phyloP scores from a whole-genome alignment of 2,888 invertebrate species.

The Nomada fabriciana region DNA sequence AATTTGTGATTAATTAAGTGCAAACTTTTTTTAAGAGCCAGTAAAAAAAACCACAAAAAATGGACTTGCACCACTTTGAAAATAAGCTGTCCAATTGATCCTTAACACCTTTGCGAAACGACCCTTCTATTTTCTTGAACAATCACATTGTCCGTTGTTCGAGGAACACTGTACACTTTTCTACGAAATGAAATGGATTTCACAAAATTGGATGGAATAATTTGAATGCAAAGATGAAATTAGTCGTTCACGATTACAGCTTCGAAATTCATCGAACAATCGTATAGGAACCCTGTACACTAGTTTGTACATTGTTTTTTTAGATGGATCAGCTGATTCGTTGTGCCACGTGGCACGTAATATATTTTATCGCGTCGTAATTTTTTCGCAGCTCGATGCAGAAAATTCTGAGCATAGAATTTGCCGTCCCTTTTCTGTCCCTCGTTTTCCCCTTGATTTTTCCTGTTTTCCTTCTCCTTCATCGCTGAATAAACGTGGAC shows the following conservation, averaged over 20 bases:
- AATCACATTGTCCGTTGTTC: too few species aligned
- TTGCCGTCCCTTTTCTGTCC: background rate
- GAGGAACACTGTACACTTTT: too few species aligned
- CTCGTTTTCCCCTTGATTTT: background rate
- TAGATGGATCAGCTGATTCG: constrained; percentile 55
- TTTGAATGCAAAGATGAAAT: too few species aligned
- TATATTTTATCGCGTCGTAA: constrained; percentile 31
- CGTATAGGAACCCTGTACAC: background rate
- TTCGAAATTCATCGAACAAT: too few species aligned
- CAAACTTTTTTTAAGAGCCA: too few species aligned
- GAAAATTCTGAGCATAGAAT: constrained; percentile 13
- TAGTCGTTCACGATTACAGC: too few species aligned
- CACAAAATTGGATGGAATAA: too few species aligned
- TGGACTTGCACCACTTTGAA: too few species aligned
- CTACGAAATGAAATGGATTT: too few species aligned
- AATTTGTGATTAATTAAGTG: too few species aligned
- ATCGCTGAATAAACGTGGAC: constrained; percentile 23
- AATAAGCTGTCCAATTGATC: background rate
- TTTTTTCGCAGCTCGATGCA: constrained; percentile 22
- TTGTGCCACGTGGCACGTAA: constrained; percentile 15
- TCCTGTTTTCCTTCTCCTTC: background rate
- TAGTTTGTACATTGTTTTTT: background rate
- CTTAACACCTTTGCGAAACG: background rate
- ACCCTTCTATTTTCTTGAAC: too few species aligned
- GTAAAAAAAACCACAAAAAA: too few species aligned